These are phyloP conservation scores for Cantharis lateralis DNA, from an alignment of 2,888 invertebrate species.

Conservation along the genomic window DNA sequence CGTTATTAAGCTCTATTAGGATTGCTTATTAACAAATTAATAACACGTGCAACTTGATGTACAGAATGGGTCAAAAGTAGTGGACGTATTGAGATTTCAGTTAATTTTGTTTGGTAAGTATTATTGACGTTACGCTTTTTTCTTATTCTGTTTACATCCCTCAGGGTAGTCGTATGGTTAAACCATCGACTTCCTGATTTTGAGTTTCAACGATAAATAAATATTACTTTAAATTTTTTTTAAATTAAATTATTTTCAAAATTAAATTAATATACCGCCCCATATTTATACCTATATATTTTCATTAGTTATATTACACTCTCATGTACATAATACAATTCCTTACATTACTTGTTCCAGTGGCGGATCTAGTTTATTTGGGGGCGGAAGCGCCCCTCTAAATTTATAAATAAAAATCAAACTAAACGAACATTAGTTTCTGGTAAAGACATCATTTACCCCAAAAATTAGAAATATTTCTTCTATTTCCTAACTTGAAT, in stretches of 20 bases:
- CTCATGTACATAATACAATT: background rate
- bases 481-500: too few species aligned
- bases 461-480: too few species aligned
- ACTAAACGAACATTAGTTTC: too few species aligned
- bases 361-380: too few species aligned
- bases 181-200: background rate
- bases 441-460: too few species aligned
- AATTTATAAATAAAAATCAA: too few species aligned
- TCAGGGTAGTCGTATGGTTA: too few species aligned
- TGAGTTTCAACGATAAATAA: background rate
- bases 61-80: background rate
- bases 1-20: background rate
- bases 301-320: background rate
- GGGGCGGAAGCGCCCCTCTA: too few species aligned
- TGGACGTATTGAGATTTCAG: background rate
- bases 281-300: background rate
- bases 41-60: background rate
- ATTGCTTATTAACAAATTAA: background rate
- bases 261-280: background rate
- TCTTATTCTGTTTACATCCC: background rate
- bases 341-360: too few species aligned
- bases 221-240: too few species aligned
- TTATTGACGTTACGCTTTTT: background rate
- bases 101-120: background rate
- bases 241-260: too few species aligned